Conservation (phyloP, 2,797 vertebrate species). For the Acipenser oxyrinchus region DNA sequence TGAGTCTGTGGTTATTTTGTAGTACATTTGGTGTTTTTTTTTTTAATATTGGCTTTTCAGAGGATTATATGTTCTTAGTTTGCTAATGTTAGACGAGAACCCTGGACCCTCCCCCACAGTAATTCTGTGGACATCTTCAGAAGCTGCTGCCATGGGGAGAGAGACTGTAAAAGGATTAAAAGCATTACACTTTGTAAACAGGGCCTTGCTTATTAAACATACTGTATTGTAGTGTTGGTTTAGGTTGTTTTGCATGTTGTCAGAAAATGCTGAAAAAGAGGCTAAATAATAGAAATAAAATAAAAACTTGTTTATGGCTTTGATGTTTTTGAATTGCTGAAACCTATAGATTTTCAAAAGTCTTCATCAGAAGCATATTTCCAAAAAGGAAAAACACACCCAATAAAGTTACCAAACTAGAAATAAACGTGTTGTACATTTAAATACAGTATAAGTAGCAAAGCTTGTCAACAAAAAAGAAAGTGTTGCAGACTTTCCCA, state of each 20-base stretch:
- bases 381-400: no score
- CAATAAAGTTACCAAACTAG: no score
- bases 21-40: no score
- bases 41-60: slow-evolving; percentile 15
- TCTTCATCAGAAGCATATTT: no score
- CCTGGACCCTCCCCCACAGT: background rate
- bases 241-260: background rate
- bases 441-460: no score
- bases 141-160: background rate
- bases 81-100: background rate
- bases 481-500: slow-evolving; percentile 25
- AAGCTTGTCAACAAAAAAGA: slow-evolving; percentile 23
- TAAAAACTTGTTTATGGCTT: no score
- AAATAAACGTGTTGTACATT: no score
- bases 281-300: background rate
- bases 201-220: background rate
- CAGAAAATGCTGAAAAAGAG: background rate
- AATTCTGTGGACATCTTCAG: background rate
- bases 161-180: no score
- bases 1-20: no score
- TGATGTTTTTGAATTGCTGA: slow-evolving; percentile 15
- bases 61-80: slow-evolving; percentile 37
- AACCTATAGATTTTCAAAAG: slow-evolving; percentile 8
- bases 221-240: background rate
- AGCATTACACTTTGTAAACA: no score